These are phyloP conservation scores for Arvicanthis niloticus DNA, from an alignment of 2,113 vertebrate species.

Conservation along the genomic window DNA sequence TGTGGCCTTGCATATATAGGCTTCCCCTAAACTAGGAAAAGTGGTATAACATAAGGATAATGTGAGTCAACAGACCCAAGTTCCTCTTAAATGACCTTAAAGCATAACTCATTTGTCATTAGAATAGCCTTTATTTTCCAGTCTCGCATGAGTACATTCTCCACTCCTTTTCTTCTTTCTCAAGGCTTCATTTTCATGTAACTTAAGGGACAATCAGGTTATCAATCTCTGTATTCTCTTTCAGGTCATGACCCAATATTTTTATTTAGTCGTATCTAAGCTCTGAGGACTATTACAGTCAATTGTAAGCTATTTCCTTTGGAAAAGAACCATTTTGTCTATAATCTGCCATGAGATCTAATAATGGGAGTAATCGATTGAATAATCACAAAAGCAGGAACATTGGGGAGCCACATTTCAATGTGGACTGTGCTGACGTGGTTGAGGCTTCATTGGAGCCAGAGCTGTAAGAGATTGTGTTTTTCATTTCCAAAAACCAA, in stretches of 20 bases:
- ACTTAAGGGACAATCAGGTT: slow-evolving; percentile 65
- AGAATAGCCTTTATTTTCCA: slow-evolving; percentile 37
- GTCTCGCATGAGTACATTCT: not conserved
- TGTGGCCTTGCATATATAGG: not conserved
- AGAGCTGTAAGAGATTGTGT: not conserved
- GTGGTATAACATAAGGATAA: not conserved
- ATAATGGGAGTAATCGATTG: slow-evolving; percentile 47
- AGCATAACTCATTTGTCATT: slow-evolving; percentile 48
- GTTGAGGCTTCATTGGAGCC: slow-evolving; percentile 39
- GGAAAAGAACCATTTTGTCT: slow-evolving; percentile 47
- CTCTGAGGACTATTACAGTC: slow-evolving; percentile 5
- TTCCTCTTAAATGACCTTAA: not conserved
- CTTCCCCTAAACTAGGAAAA: not conserved
- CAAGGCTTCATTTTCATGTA: slow-evolving; percentile 43
- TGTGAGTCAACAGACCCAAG: not conserved
- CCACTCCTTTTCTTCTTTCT: not conserved
- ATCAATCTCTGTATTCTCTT: slow-evolving; percentile 62
- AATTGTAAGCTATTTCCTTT: slow-evolving; percentile 66
- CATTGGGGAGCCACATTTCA: slow-evolving; percentile 52
- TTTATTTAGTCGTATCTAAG: slow-evolving; percentile 62
- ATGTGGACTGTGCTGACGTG: slow-evolving; percentile 35
- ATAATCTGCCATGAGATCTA: slow-evolving; percentile 52
- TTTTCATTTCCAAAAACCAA: slow-evolving; percentile 70
- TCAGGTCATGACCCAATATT: slow-evolving; percentile 68
- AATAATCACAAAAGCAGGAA: slow-evolving; percentile 35